Conservation (phyloP, 53 echinoderm and acorn worm genomes). For the Echinarachnius parma region DNA sequence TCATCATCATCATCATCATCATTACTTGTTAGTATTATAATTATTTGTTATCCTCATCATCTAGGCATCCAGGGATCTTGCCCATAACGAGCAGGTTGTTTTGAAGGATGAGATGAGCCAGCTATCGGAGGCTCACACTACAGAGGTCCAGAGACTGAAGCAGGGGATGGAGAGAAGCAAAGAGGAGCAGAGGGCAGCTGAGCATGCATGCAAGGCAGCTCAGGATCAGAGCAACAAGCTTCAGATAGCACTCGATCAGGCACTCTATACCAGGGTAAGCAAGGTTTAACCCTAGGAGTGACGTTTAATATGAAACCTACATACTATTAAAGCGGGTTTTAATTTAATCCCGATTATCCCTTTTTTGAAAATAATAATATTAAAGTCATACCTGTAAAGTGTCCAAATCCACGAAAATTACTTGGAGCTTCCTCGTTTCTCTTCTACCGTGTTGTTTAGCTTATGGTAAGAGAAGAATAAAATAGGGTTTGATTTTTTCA, state of each 20-base stretch:
- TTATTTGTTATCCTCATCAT: not conserved
- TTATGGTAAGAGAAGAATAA: too few species aligned
- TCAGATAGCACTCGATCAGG: conserved; percentile 52
- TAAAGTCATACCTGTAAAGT: too few species aligned
- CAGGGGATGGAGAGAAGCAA: conserved; percentile 56
- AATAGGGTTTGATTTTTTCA: too few species aligned
- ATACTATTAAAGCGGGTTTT: too few species aligned
- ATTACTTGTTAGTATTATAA: not conserved
- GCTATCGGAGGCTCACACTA: conserved; percentile 44
- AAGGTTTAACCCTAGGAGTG: too few species aligned
- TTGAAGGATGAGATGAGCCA: conserved; percentile 9
- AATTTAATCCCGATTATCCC: too few species aligned
- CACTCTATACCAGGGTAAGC: conserved; percentile 57
- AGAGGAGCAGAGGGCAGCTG: conserved; percentile 53
- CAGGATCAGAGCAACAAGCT: conserved; percentile 59
- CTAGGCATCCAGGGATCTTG: conserved; percentile 12
- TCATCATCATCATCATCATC: too few species aligned
- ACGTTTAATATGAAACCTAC: too few species aligned
- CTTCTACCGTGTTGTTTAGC: too few species aligned
- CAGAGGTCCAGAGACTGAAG: conserved; percentile 55
- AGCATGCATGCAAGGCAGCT: conserved; percentile 26
- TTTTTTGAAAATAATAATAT: too few species aligned
- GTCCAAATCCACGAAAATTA: too few species aligned
- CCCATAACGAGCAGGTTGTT: not conserved
- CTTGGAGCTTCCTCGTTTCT: too few species aligned